These are phyloP conservation scores for Magallana nippona DNA, from an alignment of 2,888 invertebrate species.

Conservation along the genomic window DNA sequence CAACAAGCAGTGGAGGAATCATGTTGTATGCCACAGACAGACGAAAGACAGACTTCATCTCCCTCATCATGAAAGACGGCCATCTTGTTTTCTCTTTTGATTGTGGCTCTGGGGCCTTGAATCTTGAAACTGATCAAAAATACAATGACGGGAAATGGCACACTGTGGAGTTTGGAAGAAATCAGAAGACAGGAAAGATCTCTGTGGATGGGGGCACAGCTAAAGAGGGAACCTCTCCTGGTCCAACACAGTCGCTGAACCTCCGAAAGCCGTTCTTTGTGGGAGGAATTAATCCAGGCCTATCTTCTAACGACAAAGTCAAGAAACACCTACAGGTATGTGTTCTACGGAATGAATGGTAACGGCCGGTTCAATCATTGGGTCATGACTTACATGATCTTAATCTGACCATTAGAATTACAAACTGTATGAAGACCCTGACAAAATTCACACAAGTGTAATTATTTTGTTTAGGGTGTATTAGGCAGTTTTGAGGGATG, in stretches of 20 bases:
- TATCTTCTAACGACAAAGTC: conserved; percentile 81
- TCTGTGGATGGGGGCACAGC: conserved; percentile 83
- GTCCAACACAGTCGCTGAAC: conserved; percentile 81
- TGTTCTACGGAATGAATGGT: background rate
- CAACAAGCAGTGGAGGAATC: conserved; percentile 88
- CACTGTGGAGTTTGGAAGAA: conserved; percentile 87
- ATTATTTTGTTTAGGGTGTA: conserved; percentile 81
- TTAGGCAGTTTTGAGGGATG: conserved; percentile 90
- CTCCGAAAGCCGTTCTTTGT: conserved; percentile 88
- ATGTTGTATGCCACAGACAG: conserved; percentile 88
- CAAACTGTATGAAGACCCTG: too few species aligned
- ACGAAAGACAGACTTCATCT: conserved; percentile 90
- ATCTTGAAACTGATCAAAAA: conserved; percentile 86
- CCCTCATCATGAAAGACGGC: conserved; percentile 87
- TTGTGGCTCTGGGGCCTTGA: conserved; percentile 90
- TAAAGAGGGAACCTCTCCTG: conserved; percentile 82
- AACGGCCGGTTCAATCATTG: too few species aligned
- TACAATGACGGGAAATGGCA: conserved; percentile 94
- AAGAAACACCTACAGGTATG: conserved; percentile 77
- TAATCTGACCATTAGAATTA: too few species aligned
- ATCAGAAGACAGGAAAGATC: conserved; percentile 85
- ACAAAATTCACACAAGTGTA: background rate
- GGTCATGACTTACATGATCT: too few species aligned
- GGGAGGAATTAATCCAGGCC: conserved; percentile 86
- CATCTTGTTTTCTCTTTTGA: conserved; percentile 92